phyloP scores from a whole-genome alignment of 2,113 vertebrate genomes.

The Phaethon lepturus region DNA sequence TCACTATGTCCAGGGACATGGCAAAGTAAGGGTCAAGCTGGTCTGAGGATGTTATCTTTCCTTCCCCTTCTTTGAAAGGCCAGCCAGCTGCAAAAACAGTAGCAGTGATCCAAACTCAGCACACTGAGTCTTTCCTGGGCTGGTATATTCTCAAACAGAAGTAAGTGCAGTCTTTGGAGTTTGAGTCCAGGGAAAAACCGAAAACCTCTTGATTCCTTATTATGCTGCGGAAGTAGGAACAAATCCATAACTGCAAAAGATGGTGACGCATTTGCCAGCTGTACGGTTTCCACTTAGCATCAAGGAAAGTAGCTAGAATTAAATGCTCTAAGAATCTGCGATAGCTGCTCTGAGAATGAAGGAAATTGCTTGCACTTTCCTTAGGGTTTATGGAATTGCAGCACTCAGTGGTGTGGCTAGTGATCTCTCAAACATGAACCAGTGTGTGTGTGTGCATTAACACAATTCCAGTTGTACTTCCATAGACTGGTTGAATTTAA shows the following conservation, averaged over 20 bases:
- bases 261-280: not conserved
- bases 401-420: not conserved
- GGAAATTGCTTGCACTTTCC: not conserved
- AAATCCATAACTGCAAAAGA: not conserved
- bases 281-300: not conserved
- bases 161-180: not conserved
- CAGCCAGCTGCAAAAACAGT: conserved; percentile 64
- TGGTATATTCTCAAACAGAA: not conserved
- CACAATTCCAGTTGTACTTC: not conserved
- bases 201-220: not conserved
- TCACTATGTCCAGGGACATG: not conserved
- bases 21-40: not conserved
- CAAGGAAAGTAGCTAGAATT: not conserved
- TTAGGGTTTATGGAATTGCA: not conserved
- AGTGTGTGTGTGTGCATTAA: not conserved
- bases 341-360: not conserved
- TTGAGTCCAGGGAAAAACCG: not conserved
- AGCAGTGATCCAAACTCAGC: conserved; percentile 71
- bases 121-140: conserved; percentile 52
- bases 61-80: conserved; percentile 73
- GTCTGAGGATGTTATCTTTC: not conserved
- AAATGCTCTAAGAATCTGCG: not conserved
- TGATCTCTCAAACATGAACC: not conserved
- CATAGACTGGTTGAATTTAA: not conserved
- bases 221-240: not conserved